A percentile compares a stretch with the other conserved stretches of the same genome.
phyloP scores from a whole-genome alignment of 2,113 vertebrate species.

The Progne subis region DNA sequence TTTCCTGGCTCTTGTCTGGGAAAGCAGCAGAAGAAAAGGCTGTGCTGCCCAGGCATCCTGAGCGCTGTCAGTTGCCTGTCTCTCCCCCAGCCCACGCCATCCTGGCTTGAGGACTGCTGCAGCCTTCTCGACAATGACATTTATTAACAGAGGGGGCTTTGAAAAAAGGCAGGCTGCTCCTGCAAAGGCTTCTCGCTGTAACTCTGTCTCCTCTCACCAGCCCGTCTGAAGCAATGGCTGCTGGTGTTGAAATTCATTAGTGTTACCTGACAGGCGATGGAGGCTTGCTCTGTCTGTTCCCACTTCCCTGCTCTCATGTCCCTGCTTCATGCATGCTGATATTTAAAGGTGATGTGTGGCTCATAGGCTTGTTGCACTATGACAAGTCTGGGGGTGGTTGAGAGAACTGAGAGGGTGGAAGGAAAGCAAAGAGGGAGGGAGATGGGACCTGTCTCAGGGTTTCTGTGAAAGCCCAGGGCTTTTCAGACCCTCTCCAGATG shows the following conservation, averaged over 20 bases:
- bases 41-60: not conserved
- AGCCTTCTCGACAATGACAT: slow-evolving; percentile 38
- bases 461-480: slow-evolving; percentile 60
- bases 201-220: slow-evolving; percentile 23
- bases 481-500: slow-evolving; percentile 61
- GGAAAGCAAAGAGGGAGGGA: slow-evolving; percentile 41
- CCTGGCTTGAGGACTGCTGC: not conserved
- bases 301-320: slow-evolving; percentile 71
- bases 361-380: slow-evolving; percentile 76
- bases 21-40: not conserved
- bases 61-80: not conserved
- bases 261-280: slow-evolving; percentile 78
- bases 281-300: slow-evolving; percentile 72
- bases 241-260: slow-evolving; percentile 81
- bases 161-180: slow-evolving; percentile 60
- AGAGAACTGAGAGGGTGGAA: slow-evolving; percentile 32
- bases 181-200: slow-evolving; percentile 8
- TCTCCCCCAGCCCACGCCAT: not conserved
- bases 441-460: slow-evolving; percentile 60
- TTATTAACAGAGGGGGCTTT: slow-evolving; percentile 65
- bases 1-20: not conserved
- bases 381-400: slow-evolving; percentile 75
- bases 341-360: slow-evolving; percentile 77
- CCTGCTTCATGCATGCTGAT: slow-evolving; percentile 74
- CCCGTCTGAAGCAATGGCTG: slow-evolving; percentile 68